phyloP scores from a whole-genome alignment of 2,888 invertebrate species.

The Pasiphila rectangulata region DNA sequence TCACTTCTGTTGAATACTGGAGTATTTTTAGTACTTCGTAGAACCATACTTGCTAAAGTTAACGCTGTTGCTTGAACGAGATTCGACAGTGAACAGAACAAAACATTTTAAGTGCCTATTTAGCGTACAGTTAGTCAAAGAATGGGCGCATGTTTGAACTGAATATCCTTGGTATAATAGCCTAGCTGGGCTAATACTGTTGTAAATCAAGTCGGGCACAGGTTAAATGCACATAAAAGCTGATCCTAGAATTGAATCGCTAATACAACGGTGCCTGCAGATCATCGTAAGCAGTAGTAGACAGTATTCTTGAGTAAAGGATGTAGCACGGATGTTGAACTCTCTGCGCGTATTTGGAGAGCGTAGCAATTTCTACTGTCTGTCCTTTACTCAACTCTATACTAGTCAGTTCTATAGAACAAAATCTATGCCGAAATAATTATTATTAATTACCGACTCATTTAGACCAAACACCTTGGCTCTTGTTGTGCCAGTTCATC shows the following conservation, averaged over 20 bases:
- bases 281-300: too few species aligned
- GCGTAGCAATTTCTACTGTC: too few species aligned
- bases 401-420: too few species aligned
- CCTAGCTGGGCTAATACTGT: conserved; percentile 3
- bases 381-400: too few species aligned
- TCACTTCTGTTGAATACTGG: conserved; percentile 50
- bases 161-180: conserved; percentile 10
- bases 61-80: conserved; percentile 54
- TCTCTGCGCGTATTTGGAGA: too few species aligned
- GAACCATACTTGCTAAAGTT: conserved; percentile 62
- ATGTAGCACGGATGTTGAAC: too few species aligned
- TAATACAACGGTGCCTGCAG: not conserved
- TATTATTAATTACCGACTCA: too few species aligned
- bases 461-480: too few species aligned
- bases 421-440: too few species aligned
- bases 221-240: conserved; percentile 2
- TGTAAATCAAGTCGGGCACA: conserved; percentile 4
- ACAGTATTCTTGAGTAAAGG: too few species aligned
- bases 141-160: conserved; percentile 22
- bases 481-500: too few species aligned
- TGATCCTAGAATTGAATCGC: not conserved
- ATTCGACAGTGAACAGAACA: conserved; percentile 67
- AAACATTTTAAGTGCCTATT: conserved; percentile 57
- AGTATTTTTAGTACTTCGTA: conserved; percentile 75
- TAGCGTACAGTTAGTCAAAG: conserved; percentile 51